Evolutionary conservation across 1,140 invertebrate genomes (phyloP).

Genomic region (Drosophila punjabiensis): DNA sequence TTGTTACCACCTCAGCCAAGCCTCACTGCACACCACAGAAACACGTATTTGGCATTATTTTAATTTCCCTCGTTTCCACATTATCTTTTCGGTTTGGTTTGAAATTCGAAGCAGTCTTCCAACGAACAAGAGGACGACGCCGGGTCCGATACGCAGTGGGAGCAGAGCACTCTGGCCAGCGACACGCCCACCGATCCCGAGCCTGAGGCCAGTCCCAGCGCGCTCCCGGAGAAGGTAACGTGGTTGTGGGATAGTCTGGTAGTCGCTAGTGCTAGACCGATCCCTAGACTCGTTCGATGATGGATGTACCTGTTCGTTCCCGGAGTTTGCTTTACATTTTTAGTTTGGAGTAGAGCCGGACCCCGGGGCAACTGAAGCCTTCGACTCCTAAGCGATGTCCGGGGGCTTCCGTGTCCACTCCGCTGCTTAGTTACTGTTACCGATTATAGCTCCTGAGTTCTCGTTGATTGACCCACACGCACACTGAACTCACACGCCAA

Average conservation of each 20-base stretch:
- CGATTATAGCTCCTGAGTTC: conserved; percentile 13
- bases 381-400: neutral
- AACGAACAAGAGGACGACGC: conserved; percentile 63
- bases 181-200: conserved; percentile 72
- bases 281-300: conserved; percentile 8
- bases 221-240: conserved; percentile 61
- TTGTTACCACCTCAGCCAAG: conserved; percentile 31
- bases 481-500: conserved; percentile 11
- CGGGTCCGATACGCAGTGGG: conserved; percentile 62
- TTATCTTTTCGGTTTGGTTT: conserved; percentile 40
- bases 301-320: conserved; percentile 31
- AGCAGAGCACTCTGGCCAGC: conserved; percentile 68
- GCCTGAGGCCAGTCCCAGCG: conserved; percentile 45
- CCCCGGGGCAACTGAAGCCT: neutral
- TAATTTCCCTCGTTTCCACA: conserved; percentile 44
- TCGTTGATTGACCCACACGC: neutral
- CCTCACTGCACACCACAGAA: conserved; percentile 26
- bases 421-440: conserved; percentile 22
- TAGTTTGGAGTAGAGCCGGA: conserved; percentile 1
- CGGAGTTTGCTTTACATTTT: conserved; percentile 21
- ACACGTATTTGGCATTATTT: conserved; percentile 33
- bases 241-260: conserved; percentile 27
- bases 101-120: conserved; percentile 62
- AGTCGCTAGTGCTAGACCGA: conserved; percentile 20
- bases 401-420: neutral